phyloP scores from a whole-genome alignment of 2,113 vertebrate species.

The Toxotes chatareus region DNA sequence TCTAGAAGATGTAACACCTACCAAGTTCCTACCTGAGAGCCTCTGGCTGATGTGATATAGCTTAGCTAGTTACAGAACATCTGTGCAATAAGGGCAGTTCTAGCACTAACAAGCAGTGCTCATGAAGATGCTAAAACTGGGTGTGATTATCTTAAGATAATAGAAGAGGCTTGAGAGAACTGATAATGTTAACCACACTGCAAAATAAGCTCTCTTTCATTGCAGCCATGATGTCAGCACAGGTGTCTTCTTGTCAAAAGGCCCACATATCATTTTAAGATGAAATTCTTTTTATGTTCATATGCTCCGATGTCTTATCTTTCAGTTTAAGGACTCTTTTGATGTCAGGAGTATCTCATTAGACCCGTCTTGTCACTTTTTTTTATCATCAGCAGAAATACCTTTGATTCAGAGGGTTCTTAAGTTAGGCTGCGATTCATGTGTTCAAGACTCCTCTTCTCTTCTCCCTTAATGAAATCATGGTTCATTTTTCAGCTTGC shows the following conservation, averaged over 20 bases:
- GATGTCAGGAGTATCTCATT: conserved; percentile 59
- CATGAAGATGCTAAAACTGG: conserved; percentile 1
- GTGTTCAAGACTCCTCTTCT: not conserved
- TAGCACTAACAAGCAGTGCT: not conserved
- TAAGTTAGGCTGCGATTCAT: conserved; percentile 18
- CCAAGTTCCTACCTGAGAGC: not conserved
- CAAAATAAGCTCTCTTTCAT: conserved; percentile 6
- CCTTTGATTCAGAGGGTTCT: conserved; percentile 46
- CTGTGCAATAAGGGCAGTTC: not conserved
- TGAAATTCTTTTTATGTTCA: conserved; percentile 47
- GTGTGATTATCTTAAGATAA: conserved; percentile 1
- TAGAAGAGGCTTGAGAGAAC: not conserved
- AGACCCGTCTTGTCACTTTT: conserved; percentile 45
- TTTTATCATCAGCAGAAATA: conserved; percentile 14
- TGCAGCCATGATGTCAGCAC: conserved; percentile 21
- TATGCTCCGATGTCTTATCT: conserved; percentile 33
- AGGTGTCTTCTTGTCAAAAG: conserved; percentile 33
- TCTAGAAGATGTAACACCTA: not conserved
- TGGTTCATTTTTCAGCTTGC: not conserved
- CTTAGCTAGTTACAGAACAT: not conserved
- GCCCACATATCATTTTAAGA: conserved; percentile 30
- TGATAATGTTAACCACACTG: conserved; percentile 8
- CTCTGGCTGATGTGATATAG: not conserved
- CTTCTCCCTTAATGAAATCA: conserved; percentile 5
- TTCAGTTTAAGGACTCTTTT: conserved; percentile 43